Evolutionary conservation across 2,113 vertebrate genomes (phyloP), one percentile per base, ranked within the genome.

Genomic region (Puffinus mauretanicus): DNA sequence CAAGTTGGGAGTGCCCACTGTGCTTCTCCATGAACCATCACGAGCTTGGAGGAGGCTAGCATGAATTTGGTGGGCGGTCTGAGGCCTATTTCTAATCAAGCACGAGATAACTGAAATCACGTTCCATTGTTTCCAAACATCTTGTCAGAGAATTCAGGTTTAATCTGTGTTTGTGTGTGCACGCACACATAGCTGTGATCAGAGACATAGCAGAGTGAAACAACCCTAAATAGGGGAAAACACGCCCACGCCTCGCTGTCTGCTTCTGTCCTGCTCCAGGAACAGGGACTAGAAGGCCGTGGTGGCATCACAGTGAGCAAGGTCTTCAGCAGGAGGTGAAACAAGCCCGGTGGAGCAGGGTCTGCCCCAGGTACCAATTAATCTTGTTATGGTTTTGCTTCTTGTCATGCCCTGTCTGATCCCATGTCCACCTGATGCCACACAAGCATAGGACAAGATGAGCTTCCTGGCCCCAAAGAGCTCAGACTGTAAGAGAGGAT

Each of bases 201-300:
- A 67, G 46, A 83, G 40, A 24, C 47, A 78, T 9, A 52, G 49
- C 18, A 79, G 47, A 82, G 24, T 16, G 32, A 62, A 26, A 52
- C 19, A 60, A 21, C 10, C 8, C 11, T 80, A 80, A 73, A 70
- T 2, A 42, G 13, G 10, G 4, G 10, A 11, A 62, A 78, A 44
- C 4, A 16, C 1, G 1, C 3, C 34, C 20, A 32, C 0, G 0
- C 9, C 12, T 72, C 2, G 0, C 16, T 66, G 4, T 49, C 10
- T 21, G 6, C 47, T 69, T 32, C 64, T 52, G 20, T 86, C 40
- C 24, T 72, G 27, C 46, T 77, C 30, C 49, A 73, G 21, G 25
- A 77, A 19, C 1, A 65, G 13, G 18, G 29, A 8, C 38, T 67
- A 44, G 32, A 69, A 87, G 24, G 21, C 11, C 22, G 11, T 12